Evolutionary conservation across 2,888 invertebrate genomes (phyloP).

Genomic region (Ichneumoninae sp.): DNA sequence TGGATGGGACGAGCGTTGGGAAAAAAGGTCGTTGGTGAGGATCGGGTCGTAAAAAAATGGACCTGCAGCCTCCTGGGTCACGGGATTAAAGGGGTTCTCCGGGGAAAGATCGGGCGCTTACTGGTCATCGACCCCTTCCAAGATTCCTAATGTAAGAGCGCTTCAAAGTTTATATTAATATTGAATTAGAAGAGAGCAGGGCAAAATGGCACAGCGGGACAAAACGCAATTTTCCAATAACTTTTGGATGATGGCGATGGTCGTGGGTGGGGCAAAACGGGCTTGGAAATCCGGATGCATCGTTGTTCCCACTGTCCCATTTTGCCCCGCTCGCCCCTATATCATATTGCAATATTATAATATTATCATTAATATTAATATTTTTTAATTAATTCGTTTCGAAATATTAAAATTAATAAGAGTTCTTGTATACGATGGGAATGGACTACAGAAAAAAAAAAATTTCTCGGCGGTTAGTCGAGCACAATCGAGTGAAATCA

Average conservation of each 20-base stretch:
- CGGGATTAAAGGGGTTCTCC: slow-evolving; percentile 52
- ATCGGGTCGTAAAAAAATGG: slow-evolving; percentile 53
- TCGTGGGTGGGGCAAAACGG: no score
- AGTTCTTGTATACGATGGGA: not conserved
- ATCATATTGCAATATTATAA: not conserved
- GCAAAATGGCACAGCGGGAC: no score
- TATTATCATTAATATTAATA: not conserved
- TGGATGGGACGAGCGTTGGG: slow-evolving; percentile 4
- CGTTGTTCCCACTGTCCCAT: no score
- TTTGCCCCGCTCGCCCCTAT: no score
- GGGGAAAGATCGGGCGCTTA: not conserved
- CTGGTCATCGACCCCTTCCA: slow-evolving; percentile 9
- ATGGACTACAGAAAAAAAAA: not conserved
- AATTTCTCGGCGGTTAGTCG: slow-evolving; percentile 57
- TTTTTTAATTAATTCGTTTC: not conserved
- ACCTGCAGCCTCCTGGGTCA: slow-evolving; percentile 53
- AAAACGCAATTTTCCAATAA: no score
- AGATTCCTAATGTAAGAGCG: not conserved
- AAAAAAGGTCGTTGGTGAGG: slow-evolving; percentile 50
- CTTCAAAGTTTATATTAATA: not conserved
- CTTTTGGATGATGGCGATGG: no score
- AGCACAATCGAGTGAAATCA: slow-evolving; percentile 73
- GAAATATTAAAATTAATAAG: not conserved
- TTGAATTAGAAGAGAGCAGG: not conserved
- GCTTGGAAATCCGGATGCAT: no score